These are phyloP conservation scores for Marasmarcha lunaedactyla DNA, from an alignment of 2,888 invertebrate genomes.

Conservation along the genomic window DNA sequence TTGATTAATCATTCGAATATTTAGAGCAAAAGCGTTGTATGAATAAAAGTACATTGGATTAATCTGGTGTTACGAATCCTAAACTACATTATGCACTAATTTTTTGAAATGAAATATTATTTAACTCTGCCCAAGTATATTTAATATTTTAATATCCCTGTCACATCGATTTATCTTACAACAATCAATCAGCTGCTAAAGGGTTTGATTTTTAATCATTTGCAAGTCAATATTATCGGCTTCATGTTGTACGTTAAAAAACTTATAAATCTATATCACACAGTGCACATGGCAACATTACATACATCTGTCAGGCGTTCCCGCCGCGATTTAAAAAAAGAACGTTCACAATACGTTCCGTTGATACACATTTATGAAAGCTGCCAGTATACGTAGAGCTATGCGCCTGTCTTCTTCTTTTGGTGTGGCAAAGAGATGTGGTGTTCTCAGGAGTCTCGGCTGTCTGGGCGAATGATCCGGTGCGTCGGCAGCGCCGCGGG, in stretches of 20 bases:
- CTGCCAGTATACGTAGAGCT: constrained; percentile 20
- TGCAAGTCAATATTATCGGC: background rate
- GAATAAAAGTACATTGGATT: too few relatives aligned
- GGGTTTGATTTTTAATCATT: constrained; percentile 1
- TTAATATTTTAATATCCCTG: too few relatives aligned
- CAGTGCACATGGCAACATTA: constrained; percentile 57
- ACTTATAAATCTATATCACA: constrained; percentile 30
- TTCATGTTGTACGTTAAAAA: constrained; percentile 6
- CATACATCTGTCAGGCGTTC: constrained; percentile 58
- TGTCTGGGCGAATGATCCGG: constrained; percentile 17
- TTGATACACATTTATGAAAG: constrained; percentile 43
- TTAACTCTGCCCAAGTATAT: too few relatives aligned
- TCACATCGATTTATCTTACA: too few relatives aligned
- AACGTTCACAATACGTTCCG: constrained; percentile 40
- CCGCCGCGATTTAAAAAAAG: constrained; percentile 55
- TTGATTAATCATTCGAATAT: too few relatives aligned
- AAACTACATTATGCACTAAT: too few relatives aligned
- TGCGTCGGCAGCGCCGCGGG: constrained; percentile 53
- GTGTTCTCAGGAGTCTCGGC: constrained; percentile 14
- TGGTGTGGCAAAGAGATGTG: background rate
- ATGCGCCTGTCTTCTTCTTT: constrained; percentile 6
- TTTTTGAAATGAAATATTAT: too few relatives aligned
- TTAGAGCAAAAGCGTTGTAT: too few relatives aligned
- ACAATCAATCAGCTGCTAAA: background rate
- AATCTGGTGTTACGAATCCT: too few relatives aligned